Percentiles rank a stretch among this genome's conserved stretches.
Evolutionary conservation across 92 coral and sea anemone genomes (phyloP).

Genomic region (Palythoa grandis): DNA sequence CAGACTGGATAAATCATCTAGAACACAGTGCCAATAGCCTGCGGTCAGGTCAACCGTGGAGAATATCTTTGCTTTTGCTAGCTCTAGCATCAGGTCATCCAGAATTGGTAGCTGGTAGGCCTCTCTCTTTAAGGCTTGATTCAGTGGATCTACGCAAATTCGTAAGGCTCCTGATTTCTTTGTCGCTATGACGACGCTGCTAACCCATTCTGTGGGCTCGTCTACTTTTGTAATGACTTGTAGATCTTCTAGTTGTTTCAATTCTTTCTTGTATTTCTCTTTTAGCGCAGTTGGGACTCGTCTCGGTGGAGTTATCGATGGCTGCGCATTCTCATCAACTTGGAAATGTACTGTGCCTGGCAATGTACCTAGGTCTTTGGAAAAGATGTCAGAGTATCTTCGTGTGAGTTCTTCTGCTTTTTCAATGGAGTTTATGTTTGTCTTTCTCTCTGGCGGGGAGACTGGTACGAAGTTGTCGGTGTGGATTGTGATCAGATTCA

Average conservation of each 20-base stretch:
- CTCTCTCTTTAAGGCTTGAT: conserved; percentile 35
- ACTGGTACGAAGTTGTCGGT: conserved; percentile 44
- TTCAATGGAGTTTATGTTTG: not conserved
- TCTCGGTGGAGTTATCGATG: not conserved
- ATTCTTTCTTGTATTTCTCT: not conserved
- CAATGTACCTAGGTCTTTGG: no score
- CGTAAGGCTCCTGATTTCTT: conserved; percentile 24
- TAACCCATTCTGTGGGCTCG: conserved; percentile 24
- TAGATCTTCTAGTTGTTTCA: conserved; percentile 15
- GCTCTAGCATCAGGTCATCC: conserved; percentile 35
- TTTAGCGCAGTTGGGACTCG: not conserved
- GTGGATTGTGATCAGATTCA: conserved; percentile 42
- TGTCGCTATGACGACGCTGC: conserved; percentile 12
- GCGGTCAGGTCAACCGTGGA: conserved; percentile 47
- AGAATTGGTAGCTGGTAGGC: conserved; percentile 15
- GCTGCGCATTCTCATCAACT: not conserved
- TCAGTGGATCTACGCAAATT: conserved; percentile 5
- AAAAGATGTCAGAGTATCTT: not conserved
- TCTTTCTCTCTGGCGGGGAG: conserved; percentile 38
- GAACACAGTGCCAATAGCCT: conserved; percentile 60
- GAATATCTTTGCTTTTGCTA: conserved; percentile 38
- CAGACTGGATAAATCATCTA: conserved; percentile 56
- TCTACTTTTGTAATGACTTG: conserved; percentile 9
- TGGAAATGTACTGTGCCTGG: not conserved
- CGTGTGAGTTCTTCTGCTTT: no score